Percentiles rank a stretch among this genome's conserved stretches.
Evolutionary conservation across 1,140 invertebrate species (phyloP).

Genomic region (Musca domestica): DNA sequence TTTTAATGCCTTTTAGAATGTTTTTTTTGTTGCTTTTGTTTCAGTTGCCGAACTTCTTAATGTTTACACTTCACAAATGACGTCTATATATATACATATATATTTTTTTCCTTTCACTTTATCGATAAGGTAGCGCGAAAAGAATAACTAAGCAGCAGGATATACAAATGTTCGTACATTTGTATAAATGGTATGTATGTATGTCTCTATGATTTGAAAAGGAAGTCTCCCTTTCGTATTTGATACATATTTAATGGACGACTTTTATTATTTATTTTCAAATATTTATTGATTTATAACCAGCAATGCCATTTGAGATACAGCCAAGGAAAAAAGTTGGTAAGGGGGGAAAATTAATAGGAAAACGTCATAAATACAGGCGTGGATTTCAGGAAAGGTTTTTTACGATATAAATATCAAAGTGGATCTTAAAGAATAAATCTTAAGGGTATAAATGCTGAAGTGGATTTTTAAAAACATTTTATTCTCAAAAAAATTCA

Average conservation of each 20-base stretch:
- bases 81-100: no score
- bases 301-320: background rate
- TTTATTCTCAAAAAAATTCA: no score
- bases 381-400: no score
- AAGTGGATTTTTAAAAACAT: no score
- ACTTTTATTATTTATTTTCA: slow-evolving; percentile 18
- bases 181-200: background rate
- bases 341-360: no score
- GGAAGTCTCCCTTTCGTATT: background rate
- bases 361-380: no score
- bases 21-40: background rate
- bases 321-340: no score
- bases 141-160: background rate
- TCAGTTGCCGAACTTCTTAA: background rate
- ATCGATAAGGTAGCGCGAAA: no score
- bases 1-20: slow-evolving; percentile 1
- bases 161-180: background rate
- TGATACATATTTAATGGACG: slow-evolving; percentile 11
- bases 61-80: background rate
- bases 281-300: slow-evolving; percentile 8
- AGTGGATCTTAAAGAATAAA: no score
- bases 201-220: background rate
- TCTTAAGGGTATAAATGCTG: no score
- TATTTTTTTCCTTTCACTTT: slow-evolving; percentile 18
- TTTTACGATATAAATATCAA: no score